Conservation (phyloP, 2,888 invertebrate genomes). For the Drosophila subquinaria region DNA sequence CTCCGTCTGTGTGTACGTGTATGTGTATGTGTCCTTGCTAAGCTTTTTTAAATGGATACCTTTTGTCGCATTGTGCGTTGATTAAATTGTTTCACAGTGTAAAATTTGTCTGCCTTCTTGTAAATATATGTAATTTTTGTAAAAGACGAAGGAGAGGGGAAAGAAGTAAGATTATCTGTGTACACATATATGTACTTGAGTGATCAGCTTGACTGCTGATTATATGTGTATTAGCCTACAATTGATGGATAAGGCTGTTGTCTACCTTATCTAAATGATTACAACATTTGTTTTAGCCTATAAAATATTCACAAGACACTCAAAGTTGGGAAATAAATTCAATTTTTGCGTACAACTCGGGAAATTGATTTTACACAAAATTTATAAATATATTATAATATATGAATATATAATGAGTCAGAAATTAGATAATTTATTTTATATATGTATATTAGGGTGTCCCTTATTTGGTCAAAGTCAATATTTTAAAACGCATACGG, state of each 20-base stretch:
- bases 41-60: slow-evolving; percentile 77
- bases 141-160: not conserved
- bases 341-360: not conserved
- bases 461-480: too few species aligned
- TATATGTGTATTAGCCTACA: slow-evolving; percentile 38
- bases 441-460: too few species aligned
- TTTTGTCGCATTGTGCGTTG: slow-evolving; percentile 70
- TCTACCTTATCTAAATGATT: slow-evolving; percentile 32
- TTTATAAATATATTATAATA: not conserved
- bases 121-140: slow-evolving; percentile 44
- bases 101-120: slow-evolving; percentile 35
- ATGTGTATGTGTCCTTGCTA: slow-evolving; percentile 49
- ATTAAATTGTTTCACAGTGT: slow-evolving; percentile 69
- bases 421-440: too few species aligned
- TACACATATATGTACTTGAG: slow-evolving; percentile 50
- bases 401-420: too few species aligned
- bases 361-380: not conserved
- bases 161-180: slow-evolving; percentile 55
- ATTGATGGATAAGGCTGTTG: slow-evolving; percentile 50
- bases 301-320: slow-evolving; percentile 28
- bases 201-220: slow-evolving; percentile 43
- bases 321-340: not conserved
- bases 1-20: not conserved
- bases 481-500: too few species aligned
- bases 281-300: slow-evolving; percentile 23